phyloP scores from a whole-genome alignment of 2,797 vertebrate genomes.

The Acrossocheilus wenchowensis region DNA sequence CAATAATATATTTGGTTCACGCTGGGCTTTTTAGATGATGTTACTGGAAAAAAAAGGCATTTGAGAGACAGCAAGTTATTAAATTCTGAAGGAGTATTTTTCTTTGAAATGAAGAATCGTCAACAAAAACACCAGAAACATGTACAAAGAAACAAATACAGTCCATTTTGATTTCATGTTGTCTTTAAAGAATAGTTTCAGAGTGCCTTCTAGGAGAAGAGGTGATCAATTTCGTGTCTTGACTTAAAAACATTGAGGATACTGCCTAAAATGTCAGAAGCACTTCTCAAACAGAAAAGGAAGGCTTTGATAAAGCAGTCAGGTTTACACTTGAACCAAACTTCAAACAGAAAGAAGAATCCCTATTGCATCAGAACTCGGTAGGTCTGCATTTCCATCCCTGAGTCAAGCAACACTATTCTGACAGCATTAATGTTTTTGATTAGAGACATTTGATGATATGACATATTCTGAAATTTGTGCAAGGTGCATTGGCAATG shows the following conservation, averaged over 20 bases:
- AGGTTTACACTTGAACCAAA: constrained; percentile 56
- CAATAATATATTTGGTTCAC: neutral
- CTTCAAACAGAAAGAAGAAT: constrained; percentile 62
- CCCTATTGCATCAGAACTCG: constrained; percentile 28
- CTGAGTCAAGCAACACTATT: neutral
- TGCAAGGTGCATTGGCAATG: constrained; percentile 1
- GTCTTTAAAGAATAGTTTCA: neutral
- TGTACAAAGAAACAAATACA: neutral
- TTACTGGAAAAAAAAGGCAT: neutral
- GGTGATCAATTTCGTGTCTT: constrained; percentile 1
- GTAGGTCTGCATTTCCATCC: neutral
- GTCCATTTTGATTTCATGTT: constrained; percentile 8
- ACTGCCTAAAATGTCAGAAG: constrained; percentile 27
- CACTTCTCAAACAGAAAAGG: constrained; percentile 29
- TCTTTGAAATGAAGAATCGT: neutral
- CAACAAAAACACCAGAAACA: neutral
- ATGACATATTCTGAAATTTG: neutral
- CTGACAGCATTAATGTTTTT: constrained; percentile 15
- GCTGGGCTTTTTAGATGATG: neutral
- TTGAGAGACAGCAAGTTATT: neutral
- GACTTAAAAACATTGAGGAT: constrained; percentile 17
- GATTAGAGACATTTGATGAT: neutral
- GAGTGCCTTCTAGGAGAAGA: neutral
- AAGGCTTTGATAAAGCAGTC: constrained; percentile 45
- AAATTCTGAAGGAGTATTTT: neutral